Conservation (phyloP, 2,888 invertebrate species). For the Idaea straminata region DNA sequence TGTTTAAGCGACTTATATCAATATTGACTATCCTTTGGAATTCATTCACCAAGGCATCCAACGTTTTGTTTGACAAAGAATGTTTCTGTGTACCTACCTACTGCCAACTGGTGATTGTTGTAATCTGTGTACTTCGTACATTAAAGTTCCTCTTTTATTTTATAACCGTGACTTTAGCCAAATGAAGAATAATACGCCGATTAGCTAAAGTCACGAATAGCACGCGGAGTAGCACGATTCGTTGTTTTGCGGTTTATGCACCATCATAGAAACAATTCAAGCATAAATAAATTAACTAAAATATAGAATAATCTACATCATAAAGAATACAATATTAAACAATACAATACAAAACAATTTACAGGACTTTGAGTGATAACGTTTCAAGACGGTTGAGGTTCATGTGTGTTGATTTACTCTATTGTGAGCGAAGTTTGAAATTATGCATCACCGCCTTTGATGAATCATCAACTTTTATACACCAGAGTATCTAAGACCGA, state of each 20-base stretch:
- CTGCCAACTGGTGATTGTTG: background rate
- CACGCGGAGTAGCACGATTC: background rate
- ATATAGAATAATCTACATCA: too few species aligned
- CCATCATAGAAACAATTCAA: background rate
- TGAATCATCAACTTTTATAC: background rate
- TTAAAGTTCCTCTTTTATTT: background rate
- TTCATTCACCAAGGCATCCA: background rate
- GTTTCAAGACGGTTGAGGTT: background rate
- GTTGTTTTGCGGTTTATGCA: background rate
- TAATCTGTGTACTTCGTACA: background rate
- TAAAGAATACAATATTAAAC: too few species aligned
- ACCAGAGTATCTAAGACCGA: background rate
- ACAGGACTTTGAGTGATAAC: background rate
- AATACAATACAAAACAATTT: background rate
- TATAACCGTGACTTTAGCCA: background rate
- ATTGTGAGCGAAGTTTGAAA: too few species aligned
- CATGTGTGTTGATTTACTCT: too few species aligned
- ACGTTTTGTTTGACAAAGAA: constrained; percentile 1
- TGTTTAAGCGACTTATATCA: background rate
- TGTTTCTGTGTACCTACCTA: background rate
- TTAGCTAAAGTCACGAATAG: background rate
- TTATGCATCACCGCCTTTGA: background rate
- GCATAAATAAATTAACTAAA: background rate
- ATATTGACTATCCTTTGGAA: background rate
- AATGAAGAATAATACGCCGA: background rate